Conservation (phyloP, 2,888 invertebrate species). For the Meiosimyza decipiens region DNA sequence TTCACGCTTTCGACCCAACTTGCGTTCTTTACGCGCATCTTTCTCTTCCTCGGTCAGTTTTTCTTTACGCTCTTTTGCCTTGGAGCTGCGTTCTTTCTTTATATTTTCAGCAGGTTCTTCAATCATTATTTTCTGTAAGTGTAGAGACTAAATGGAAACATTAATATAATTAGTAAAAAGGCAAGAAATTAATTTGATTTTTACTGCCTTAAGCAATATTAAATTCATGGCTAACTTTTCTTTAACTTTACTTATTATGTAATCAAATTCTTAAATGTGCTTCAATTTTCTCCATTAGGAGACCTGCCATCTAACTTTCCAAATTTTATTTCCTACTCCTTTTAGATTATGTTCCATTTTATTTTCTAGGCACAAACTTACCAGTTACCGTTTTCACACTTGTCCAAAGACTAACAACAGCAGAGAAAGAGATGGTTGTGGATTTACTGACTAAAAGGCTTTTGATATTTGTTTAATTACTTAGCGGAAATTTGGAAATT, state of each 20-base stretch:
- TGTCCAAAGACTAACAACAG: conserved; percentile 34
- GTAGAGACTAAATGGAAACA: conserved; percentile 42
- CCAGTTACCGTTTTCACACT: conserved; percentile 29
- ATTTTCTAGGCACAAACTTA: conserved; percentile 24
- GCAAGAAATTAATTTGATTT: too few relatives aligned
- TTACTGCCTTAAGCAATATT: too few relatives aligned
- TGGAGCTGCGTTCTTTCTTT: conserved; percentile 69
- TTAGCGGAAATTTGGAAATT: neutral
- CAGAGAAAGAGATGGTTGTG: conserved; percentile 21
- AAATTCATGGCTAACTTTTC: too few relatives aligned
- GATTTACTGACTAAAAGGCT: conserved; percentile 32
- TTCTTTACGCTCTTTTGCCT: conserved; percentile 71
- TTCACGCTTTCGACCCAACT: conserved; percentile 83
- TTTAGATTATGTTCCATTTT: neutral
- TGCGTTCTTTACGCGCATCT: conserved; percentile 83
- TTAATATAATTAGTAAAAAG: neutral
- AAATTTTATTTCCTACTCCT: too few relatives aligned
- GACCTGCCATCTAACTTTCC: too few relatives aligned
- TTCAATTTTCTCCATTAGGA: too few relatives aligned
- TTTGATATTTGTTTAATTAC: conserved; percentile 16
- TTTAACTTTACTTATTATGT: too few relatives aligned
- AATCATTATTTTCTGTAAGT: conserved; percentile 59
- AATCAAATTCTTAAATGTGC: too few relatives aligned
- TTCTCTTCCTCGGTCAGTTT: conserved; percentile 82
- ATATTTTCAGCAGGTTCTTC: conserved; percentile 61